Evolutionary conservation across 2,888 invertebrate genomes (phyloP).

Genomic region (Nemoura dubitans): DNA sequence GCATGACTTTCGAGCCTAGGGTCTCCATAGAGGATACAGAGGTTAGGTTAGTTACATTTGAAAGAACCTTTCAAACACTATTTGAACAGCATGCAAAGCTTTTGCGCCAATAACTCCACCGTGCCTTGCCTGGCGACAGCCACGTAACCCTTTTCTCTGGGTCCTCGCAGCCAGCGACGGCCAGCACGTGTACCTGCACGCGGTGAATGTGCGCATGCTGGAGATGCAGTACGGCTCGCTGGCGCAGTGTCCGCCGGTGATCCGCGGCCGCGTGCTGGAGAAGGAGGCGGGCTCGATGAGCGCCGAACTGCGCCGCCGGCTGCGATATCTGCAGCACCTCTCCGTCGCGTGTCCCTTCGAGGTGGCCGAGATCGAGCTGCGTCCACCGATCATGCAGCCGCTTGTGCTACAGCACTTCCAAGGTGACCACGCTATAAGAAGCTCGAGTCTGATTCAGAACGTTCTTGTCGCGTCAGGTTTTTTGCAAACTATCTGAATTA

Average conservation of each 20-base stretch:
- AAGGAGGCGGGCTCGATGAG: conserved; percentile 87
- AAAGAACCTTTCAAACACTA: too few species aligned
- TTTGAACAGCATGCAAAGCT: too few species aligned
- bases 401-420: conserved; percentile 74
- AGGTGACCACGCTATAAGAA: conserved; percentile 62
- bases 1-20: too few species aligned
- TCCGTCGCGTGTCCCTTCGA: conserved; percentile 92
- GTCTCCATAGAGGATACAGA: too few species aligned
- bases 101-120: too few species aligned
- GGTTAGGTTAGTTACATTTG: too few species aligned
- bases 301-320: conserved; percentile 78
- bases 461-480: too few species aligned
- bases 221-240: conserved; percentile 86
- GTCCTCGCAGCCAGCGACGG: conserved; percentile 79
- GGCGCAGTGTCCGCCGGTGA: conserved; percentile 76
- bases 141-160: too few species aligned
- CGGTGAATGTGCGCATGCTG: conserved; percentile 89
- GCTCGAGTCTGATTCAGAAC: too few species aligned
- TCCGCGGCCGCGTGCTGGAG: conserved; percentile 84
- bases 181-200: conserved; percentile 91
- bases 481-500: too few species aligned
- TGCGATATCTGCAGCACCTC: conserved; percentile 84
- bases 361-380: conserved; percentile 86
- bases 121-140: too few species aligned
- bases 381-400: conserved; percentile 74